phyloP scores from a whole-genome alignment of 1,140 invertebrate genomes.

The Riptortus pedestris region DNA sequence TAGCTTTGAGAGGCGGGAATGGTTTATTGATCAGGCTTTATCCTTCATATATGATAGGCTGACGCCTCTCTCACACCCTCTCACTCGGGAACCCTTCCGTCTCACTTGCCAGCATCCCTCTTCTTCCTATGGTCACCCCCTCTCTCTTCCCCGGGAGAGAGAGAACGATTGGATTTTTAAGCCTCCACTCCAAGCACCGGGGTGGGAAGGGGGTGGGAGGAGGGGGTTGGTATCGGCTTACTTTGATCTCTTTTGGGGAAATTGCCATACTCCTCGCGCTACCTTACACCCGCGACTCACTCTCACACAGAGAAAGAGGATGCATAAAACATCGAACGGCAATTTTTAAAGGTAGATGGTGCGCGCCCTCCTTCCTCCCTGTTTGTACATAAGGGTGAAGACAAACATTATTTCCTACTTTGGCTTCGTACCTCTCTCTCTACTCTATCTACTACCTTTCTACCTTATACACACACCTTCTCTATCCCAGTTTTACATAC shows the following conservation, averaged over 20 bases:
- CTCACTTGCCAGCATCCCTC: too few species aligned
- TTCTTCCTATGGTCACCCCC: too few species aligned
- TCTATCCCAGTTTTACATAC: neutral
- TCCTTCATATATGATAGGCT: slow-evolving; percentile 11
- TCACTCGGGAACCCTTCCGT: too few species aligned
- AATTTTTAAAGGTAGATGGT: neutral
- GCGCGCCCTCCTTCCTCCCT: neutral
- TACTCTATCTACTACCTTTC: neutral
- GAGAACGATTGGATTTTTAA: neutral
- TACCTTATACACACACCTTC: neutral
- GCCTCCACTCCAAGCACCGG: neutral
- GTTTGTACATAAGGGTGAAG: slow-evolving; percentile 13
- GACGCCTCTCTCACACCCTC: neutral
- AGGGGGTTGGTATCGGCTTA: slow-evolving; percentile 1
- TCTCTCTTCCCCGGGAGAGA: too few species aligned
- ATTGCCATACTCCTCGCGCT: slow-evolving; percentile 10
- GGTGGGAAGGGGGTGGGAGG: neutral
- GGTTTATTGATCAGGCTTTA: slow-evolving; percentile 12
- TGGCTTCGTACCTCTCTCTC: neutral
- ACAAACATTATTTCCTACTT: slow-evolving; percentile 16
- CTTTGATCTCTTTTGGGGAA: slow-evolving; percentile 16
- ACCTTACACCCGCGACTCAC: neutral
- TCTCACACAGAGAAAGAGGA: neutral
- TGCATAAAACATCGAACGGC: slow-evolving; percentile 11
- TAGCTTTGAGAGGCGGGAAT: slow-evolving; percentile 13